A percentile compares a stretch with the other conserved stretches of the same genome.
phyloP scores from a whole-genome alignment of 2,113 vertebrate genomes.

The Ploceus nigricollis region DNA sequence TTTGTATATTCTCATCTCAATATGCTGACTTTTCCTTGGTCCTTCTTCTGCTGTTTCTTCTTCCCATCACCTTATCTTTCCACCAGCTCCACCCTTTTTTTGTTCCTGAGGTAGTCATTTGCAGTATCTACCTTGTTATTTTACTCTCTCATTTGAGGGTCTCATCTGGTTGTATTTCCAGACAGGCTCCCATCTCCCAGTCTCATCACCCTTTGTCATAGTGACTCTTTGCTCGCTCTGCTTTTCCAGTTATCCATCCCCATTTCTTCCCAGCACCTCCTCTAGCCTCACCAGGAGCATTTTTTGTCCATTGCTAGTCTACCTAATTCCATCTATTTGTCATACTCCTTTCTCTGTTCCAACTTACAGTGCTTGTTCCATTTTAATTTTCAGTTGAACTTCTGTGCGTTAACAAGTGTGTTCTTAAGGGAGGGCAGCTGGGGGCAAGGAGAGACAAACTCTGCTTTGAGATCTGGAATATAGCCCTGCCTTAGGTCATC shows the following conservation, averaged over 20 bases:
- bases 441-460: background rate
- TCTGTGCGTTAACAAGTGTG: background rate
- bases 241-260: background rate
- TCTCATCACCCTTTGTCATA: background rate
- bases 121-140: background rate
- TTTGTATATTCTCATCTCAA: background rate
- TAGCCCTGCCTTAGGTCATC: background rate
- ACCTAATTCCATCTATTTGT: background rate
- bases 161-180: background rate
- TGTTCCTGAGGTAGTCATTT: background rate
- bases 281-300: background rate
- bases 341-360: background rate
- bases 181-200: background rate
- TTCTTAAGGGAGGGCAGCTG: background rate
- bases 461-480: background rate
- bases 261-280: background rate
- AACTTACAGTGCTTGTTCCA: background rate
- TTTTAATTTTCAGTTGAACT: background rate
- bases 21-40: background rate
- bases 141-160: background rate
- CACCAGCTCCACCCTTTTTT: background rate
- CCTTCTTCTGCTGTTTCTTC: background rate
- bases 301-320: background rate
- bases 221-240: fast-evolving
- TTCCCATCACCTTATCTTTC: background rate